These are phyloP conservation scores for Enoplosus armatus DNA, from an alignment of 2,797 vertebrate genomes.

Conservation along the genomic window DNA sequence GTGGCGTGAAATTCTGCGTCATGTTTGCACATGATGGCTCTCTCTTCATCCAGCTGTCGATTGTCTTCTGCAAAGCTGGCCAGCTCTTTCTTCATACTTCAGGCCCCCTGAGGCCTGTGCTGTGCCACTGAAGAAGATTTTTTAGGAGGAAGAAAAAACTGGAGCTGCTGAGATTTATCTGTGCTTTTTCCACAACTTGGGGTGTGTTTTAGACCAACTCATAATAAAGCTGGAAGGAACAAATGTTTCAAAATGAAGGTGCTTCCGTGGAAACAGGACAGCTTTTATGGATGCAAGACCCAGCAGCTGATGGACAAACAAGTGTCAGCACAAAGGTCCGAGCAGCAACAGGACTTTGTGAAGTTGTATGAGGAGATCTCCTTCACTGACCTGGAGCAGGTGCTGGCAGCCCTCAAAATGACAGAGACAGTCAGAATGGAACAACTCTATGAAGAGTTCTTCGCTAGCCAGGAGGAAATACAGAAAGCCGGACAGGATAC, in stretches of 20 bases:
- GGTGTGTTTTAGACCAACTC: not conserved
- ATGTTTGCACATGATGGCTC: not conserved
- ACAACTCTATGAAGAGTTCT: not conserved
- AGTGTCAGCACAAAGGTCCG: not conserved
- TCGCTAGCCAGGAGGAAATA: not conserved
- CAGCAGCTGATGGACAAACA: not conserved
- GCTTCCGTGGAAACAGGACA: not conserved
- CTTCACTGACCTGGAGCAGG: conserved; percentile 7
- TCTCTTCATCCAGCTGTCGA: not conserved
- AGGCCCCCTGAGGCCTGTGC: not conserved
- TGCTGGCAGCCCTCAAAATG: not conserved
- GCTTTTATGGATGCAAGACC: not conserved
- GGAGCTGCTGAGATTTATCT: not conserved
- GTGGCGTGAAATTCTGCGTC: not conserved
- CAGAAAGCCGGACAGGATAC: not conserved
- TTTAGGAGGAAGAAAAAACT: conserved; percentile 3
- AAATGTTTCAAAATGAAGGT: not conserved
- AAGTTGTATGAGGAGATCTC: not conserved
- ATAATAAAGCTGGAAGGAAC: not conserved
- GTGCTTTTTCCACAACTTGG: not conserved
- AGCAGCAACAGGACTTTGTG: not conserved
- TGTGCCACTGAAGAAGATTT: conserved; percentile 1
- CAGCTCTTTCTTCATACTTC: not conserved
- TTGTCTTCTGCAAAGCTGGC: not conserved
- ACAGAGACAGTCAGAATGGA: not conserved